Evolutionary conservation across 2,797 vertebrate genomes (phyloP), one percentile per base, ranked within the genome.

Genomic region (Xenops minutus): DNA sequence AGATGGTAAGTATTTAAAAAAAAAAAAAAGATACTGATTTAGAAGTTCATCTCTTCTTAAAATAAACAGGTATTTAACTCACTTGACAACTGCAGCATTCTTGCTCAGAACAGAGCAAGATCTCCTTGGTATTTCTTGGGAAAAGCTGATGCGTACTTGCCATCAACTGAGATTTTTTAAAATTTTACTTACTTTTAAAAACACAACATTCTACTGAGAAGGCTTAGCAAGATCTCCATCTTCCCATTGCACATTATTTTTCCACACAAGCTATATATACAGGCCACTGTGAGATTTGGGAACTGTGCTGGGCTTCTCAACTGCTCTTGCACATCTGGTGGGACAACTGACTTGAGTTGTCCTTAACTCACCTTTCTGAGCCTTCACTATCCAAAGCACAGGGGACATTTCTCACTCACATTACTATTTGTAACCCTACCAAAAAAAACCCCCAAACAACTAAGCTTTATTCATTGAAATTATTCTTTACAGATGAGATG

Each of bases 271-370:
- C 41, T 21, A 27, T 1, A 23, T 3, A 37, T 18, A 44, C 7
- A 43, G 30, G 55, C 29, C 27, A 52, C 6, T n/a, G 6, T 14
- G 8, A 85, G 26, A 56, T 26, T 2, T 63, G 23, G 37, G 21
- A 88, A 77, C 5, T 18, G 6, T 9, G 41, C 54, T 39, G 34
- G 46, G 54, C 13, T 62, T 61, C 52, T n/a, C 32, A 55, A 12
- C 17, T 32, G 29, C n/a, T 3, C 13, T 39, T 54, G 8, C 18
- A 58, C 12, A 76, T 48, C 62, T 58, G 41, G 20, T 29, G 37
- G 23, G 27, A 26, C 14, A n/a, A 41, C 14, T 5, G 12, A 34
- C 29, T 37, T 14, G 9, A 3, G 12, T 0, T 63, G 56, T 24
- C 30, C 49, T 32, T 66, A 67, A 83, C 29, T 63, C 12, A 34